phyloP scores from a whole-genome alignment of 2,888 invertebrate genomes.

The Habrosyne pyritoides region DNA sequence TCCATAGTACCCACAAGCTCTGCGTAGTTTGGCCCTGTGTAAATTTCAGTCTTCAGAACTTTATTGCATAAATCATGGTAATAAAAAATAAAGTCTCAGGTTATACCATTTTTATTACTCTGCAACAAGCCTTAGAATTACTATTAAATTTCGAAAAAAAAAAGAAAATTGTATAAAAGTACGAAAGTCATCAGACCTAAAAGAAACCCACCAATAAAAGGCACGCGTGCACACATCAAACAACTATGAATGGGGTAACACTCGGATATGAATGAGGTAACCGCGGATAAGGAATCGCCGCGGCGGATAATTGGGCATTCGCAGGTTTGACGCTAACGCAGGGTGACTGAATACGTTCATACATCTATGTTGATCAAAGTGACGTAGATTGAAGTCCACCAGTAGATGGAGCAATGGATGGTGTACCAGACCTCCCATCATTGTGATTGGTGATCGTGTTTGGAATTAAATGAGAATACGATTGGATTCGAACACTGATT shows the following conservation, averaged over 20 bases:
- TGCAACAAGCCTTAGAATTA: too few species aligned
- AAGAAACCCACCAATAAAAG: not conserved
- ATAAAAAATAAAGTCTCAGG: too few species aligned
- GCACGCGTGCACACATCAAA: not conserved
- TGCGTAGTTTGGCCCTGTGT: too few species aligned
- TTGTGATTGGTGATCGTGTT: slow-evolving; percentile 46
- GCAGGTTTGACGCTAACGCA: slow-evolving; percentile 36
- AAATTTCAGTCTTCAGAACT: too few species aligned
- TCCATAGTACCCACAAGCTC: too few species aligned
- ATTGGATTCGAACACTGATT: slow-evolving; percentile 28
- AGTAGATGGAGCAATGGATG: slow-evolving; percentile 28
- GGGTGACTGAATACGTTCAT: slow-evolving; percentile 31
- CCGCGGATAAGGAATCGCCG: slow-evolving; percentile 32
- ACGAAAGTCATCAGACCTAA: not conserved
- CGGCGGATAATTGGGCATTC: slow-evolving; percentile 46
- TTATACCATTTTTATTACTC: too few species aligned
- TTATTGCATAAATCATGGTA: too few species aligned
- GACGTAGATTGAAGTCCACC: slow-evolving; percentile 52
- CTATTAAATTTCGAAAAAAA: too few species aligned
- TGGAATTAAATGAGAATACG: slow-evolving; percentile 47
- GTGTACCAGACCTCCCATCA: slow-evolving; percentile 42
- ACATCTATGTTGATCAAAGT: slow-evolving; percentile 27
- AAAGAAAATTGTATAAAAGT: slow-evolving; percentile 6
- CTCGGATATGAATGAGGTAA: slow-evolving; percentile 15
- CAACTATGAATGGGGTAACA: slow-evolving; percentile 14